These are phyloP conservation scores for Drosophila suzukii DNA, from an alignment of 1,140 invertebrate species.

Conservation along the genomic window DNA sequence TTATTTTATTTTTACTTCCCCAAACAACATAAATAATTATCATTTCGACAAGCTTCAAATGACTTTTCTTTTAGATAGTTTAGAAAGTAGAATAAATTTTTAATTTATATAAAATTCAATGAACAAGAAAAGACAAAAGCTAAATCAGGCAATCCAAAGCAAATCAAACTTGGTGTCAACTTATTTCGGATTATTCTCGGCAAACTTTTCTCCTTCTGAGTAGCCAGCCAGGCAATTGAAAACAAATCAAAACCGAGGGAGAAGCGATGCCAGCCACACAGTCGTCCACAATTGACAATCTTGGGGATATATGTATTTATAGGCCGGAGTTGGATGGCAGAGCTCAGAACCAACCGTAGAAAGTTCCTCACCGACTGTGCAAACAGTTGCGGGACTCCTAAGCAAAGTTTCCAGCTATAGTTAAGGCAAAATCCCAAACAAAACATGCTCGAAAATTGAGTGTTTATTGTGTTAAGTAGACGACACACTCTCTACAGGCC, in stretches of 20 bases:
- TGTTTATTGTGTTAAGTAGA: constrained; percentile 82
- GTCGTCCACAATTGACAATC: constrained; percentile 75
- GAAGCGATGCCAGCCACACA: constrained; percentile 41
- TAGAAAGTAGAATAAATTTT: neutral
- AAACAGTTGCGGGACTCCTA: constrained; percentile 57
- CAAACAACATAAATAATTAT: neutral
- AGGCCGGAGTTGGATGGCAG: constrained; percentile 34
- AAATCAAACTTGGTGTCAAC: constrained; percentile 73
- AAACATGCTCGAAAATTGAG: constrained; percentile 82
- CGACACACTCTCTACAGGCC: constrained; percentile 18
- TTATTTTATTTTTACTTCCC: too few species aligned
- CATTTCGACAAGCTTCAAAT: neutral
- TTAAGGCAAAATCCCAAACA: constrained; percentile 73
- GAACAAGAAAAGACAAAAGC: constrained; percentile 20
- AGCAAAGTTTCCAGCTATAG: constrained; percentile 60
- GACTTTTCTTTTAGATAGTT: too few species aligned
- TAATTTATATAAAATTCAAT: neutral
- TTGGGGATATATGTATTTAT: constrained; percentile 73
- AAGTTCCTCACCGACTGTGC: constrained; percentile 38
- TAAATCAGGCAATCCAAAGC: constrained; percentile 38
- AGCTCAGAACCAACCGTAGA: neutral
- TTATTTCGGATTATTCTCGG: constrained; percentile 53
- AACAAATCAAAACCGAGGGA: constrained; percentile 66
- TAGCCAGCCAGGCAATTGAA: constrained; percentile 68
- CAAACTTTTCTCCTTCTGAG: constrained; percentile 50